Conservation (phyloP, 2,888 invertebrate species). For the Lasius platythorax region DNA sequence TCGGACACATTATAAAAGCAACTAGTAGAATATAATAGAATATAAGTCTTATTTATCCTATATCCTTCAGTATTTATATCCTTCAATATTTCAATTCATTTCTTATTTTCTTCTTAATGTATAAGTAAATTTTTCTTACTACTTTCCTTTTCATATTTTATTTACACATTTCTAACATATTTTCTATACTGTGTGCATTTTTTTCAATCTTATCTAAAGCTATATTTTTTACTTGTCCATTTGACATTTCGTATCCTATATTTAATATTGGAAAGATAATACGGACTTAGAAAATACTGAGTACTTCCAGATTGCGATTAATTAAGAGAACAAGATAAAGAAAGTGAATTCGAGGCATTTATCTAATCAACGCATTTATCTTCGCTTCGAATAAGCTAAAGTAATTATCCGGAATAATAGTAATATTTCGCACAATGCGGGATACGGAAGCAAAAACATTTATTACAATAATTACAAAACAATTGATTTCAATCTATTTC, state of each 20-base stretch:
- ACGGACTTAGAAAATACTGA: not conserved
- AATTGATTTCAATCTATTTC: not conserved
- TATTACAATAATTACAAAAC: conserved; percentile 32
- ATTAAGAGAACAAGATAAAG: conserved; percentile 7
- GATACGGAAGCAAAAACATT: conserved; percentile 8
- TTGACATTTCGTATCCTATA: not conserved
- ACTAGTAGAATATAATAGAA: not conserved
- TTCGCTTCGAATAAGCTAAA: conserved; percentile 24
- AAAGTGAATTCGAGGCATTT: conserved; percentile 21
- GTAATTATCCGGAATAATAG: conserved; percentile 32
- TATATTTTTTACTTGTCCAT: not conserved
- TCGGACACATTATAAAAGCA: not conserved
- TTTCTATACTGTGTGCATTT: not conserved
- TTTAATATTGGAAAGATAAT: not conserved
- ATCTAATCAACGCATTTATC: conserved; percentile 15
- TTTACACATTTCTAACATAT: not conserved
- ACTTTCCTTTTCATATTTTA: not conserved
- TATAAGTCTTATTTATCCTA: not conserved
- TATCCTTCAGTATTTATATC: not conserved
- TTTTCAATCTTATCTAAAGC: not conserved
- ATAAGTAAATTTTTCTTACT: not conserved
- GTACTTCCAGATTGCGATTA: conserved; percentile 7
- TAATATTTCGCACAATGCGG: not conserved
- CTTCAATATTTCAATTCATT: not conserved
- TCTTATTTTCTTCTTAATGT: not conserved